Evolutionary conservation across 1,140 invertebrate species (phyloP).

Genomic region (Drosophila equinoxialis): DNA sequence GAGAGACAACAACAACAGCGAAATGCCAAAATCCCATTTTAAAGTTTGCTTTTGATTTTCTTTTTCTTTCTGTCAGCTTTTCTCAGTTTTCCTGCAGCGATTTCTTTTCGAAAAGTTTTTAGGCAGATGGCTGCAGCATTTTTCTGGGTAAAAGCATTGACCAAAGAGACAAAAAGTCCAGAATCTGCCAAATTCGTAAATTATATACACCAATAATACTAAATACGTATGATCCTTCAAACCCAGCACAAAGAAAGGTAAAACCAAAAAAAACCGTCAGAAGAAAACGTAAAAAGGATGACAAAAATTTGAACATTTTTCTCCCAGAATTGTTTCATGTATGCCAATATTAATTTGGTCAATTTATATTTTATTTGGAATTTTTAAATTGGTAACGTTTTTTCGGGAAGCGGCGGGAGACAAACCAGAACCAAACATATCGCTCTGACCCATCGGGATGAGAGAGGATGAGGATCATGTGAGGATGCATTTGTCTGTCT

Average conservation of each 20-base stretch:
- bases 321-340: conserved; percentile 82
- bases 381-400: conserved; percentile 83
- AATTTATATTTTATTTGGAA: conserved; percentile 83
- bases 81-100: conserved; percentile 38
- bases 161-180: conserved; percentile 24
- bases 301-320: conserved; percentile 77
- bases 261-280: conserved; percentile 31
- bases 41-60: conserved; percentile 66
- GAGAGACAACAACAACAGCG: conserved; percentile 43
- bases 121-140: conserved; percentile 34
- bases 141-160: conserved; percentile 41
- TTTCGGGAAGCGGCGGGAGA: conserved; percentile 36
- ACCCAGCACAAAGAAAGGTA: conserved; percentile 10
- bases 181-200: not conserved
- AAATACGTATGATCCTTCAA: conserved; percentile 33
- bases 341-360: conserved; percentile 82
- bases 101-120: conserved; percentile 54
- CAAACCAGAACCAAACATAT: conserved; percentile 53
- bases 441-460: conserved; percentile 61
- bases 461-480: conserved; percentile 42
- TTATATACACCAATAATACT: not conserved
- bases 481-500: conserved; percentile 32
- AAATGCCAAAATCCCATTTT: conserved; percentile 66
- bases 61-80: conserved; percentile 33
- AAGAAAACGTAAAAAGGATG: conserved; percentile 37